Percentiles rank a stretch among this genome's conserved stretches.
Evolutionary conservation across 2,113 vertebrate species (phyloP).

Genomic region (Ophthalmotilapia sp.): DNA sequence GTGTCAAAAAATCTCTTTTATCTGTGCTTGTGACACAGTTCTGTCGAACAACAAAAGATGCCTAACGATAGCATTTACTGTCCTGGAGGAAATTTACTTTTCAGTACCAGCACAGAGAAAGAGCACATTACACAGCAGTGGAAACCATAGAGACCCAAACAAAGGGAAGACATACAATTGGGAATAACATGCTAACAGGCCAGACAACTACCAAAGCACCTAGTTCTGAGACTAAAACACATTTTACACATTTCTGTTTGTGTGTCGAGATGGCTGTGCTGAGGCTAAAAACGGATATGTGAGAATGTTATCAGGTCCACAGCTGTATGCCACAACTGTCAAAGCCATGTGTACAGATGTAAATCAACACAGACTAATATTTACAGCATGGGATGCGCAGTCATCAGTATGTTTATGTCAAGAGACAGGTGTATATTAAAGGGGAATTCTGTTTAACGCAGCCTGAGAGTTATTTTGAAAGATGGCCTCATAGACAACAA

Average conservation of each 20-base stretch:
- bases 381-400: background rate
- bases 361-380: background rate
- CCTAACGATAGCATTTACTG: conserved; percentile 64
- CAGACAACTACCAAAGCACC: conserved; percentile 27
- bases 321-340: background rate
- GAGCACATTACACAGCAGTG: conserved; percentile 16
- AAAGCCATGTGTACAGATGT: background rate
- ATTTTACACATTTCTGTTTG: conserved; percentile 18
- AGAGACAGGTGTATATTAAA: background rate
- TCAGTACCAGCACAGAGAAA: conserved; percentile 12
- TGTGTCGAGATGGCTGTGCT: background rate
- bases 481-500: background rate
- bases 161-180: conserved; percentile 43
- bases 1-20: conserved; percentile 58
- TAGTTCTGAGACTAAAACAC: conserved; percentile 22
- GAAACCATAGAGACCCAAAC: conserved; percentile 49
- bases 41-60: conserved; percentile 67
- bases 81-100: conserved; percentile 62
- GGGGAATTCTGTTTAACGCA: background rate
- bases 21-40: conserved; percentile 63
- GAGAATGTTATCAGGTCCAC: background rate
- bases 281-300: background rate
- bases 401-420: background rate
- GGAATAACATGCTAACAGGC: conserved; percentile 32
- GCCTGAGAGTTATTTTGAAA: background rate